Percentiles rank a stretch among this genome's conserved stretches.
These are phyloP conservation scores for Criorhina ranunculi DNA, from an alignment of 2,888 invertebrate genomes.

Conservation along the genomic window DNA sequence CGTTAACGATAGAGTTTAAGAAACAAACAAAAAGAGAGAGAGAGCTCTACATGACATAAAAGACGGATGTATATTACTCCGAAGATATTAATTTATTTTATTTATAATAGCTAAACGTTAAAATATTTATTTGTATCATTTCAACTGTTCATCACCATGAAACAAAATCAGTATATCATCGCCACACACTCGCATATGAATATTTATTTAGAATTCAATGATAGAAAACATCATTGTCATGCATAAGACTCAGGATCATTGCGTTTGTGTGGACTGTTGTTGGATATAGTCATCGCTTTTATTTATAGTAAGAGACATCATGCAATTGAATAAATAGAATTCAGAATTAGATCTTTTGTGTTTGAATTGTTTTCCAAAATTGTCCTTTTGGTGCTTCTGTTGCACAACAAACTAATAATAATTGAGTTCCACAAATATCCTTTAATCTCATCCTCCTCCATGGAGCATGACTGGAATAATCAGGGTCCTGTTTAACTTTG, in stretches of 20 bases:
- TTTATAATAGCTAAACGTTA: conserved; percentile 56
- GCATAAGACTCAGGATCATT: conserved; percentile 61
- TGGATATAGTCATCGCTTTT: conserved; percentile 39
- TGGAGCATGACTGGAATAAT: too few relatives aligned
- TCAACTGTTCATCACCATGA: conserved; percentile 49
- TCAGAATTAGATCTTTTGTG: conserved; percentile 42
- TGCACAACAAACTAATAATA: too few relatives aligned
- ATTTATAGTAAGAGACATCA: conserved; percentile 39
- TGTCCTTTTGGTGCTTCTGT: neutral
- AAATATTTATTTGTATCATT: conserved; percentile 64
- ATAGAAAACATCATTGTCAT: conserved; percentile 30
- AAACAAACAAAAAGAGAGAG: conserved; percentile 26
- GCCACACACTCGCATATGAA: conserved; percentile 37
- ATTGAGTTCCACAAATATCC: too few relatives aligned
- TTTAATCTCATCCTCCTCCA: too few relatives aligned
- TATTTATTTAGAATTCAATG: conserved; percentile 28
- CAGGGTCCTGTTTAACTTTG: too few relatives aligned
- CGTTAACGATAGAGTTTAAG: conserved; percentile 19
- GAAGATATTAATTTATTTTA: conserved; percentile 67
- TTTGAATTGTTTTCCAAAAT: neutral
- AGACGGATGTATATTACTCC: conserved; percentile 70
- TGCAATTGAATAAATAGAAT: conserved; percentile 75
- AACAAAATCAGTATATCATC: conserved; percentile 22
- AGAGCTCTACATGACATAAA: conserved; percentile 48
- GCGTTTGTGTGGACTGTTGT: conserved; percentile 43